Percentiles rank a stretch among this genome's conserved stretches.
Conservation (phyloP, 1,140 invertebrate species). For the Drosophila navojoa region DNA sequence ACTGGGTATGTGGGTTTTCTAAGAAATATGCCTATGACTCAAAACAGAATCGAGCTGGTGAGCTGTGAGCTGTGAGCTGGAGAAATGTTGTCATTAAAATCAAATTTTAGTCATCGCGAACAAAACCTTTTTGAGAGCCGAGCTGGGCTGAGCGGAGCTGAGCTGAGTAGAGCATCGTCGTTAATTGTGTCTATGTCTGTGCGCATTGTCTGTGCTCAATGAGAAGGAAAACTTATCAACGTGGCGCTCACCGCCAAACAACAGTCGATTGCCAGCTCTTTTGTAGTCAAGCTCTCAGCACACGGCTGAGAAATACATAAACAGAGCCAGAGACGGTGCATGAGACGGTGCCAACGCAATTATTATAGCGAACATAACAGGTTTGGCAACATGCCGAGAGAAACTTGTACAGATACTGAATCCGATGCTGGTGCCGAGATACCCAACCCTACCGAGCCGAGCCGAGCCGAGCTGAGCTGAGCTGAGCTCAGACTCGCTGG, state of each 20-base stretch:
- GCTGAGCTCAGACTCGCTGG: neutral
- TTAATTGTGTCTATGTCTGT: neutral
- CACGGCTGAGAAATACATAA: conserved; percentile 1
- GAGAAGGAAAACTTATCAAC: conserved; percentile 1
- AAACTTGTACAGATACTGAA: conserved; percentile 18
- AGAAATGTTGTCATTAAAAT: conserved; percentile 23
- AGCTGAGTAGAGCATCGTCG: neutral
- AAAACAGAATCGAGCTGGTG: neutral
- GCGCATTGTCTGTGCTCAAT: conserved; percentile 10
- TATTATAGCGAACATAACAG: conserved; percentile 49
- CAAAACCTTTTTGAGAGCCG: neutral
- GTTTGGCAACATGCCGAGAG: conserved; percentile 57
- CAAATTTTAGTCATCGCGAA: conserved; percentile 15
- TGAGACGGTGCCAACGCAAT: conserved; percentile 25
- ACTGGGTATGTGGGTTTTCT: neutral
- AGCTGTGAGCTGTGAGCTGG: neutral
- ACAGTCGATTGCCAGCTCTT: neutral
- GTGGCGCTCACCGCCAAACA: conserved; percentile 3
- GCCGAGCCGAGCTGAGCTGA: neutral
- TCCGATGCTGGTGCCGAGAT: conserved; percentile 14
- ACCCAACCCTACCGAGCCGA: neutral
- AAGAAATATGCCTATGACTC: conserved; percentile 1
- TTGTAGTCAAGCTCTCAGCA: neutral
- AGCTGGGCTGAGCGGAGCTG: neutral
- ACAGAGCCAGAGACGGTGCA: neutral